Conservation (phyloP, 1,140 invertebrate genomes). For the Brachionus plicatilis region DNA sequence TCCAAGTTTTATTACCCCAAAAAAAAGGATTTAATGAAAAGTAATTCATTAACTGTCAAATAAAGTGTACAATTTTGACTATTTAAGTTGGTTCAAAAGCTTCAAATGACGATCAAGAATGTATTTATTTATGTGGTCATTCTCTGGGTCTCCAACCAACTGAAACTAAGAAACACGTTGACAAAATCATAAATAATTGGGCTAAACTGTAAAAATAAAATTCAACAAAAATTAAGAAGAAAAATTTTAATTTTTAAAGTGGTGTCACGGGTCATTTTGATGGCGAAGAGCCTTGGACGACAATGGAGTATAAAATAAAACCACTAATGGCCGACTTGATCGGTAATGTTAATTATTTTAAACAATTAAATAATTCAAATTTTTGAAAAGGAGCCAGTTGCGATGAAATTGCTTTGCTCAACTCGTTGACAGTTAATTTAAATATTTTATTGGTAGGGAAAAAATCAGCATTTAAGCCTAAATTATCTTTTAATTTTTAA, state of each 20-base stretch:
- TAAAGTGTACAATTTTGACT: not conserved
- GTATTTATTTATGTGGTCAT: slow-evolving; percentile 61
- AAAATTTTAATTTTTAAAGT: slow-evolving; percentile 51
- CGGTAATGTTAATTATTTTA: slow-evolving; percentile 53
- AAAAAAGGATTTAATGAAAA: not conserved
- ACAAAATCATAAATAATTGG: slow-evolving; percentile 58
- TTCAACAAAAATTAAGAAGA: slow-evolving; percentile 40
- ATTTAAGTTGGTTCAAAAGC: not conserved
- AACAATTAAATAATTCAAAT: slow-evolving; percentile 48
- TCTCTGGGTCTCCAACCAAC: slow-evolving; percentile 60
- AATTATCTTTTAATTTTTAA: slow-evolving; percentile 43
- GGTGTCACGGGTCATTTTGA: slow-evolving; percentile 57
- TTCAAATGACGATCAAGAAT: slow-evolving; percentile 46
- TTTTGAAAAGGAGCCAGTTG: slow-evolving; percentile 56
- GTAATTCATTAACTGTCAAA: not conserved
- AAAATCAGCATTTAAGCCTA: not conserved
- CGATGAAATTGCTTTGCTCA: slow-evolving; percentile 59
- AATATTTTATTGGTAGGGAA: slow-evolving; percentile 56
- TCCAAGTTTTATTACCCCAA: not conserved
- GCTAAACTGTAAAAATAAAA: slow-evolving; percentile 45
- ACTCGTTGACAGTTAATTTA: slow-evolving; percentile 61
- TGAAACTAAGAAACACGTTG: slow-evolving; percentile 49
- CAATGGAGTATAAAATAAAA: slow-evolving; percentile 57
- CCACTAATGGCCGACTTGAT: slow-evolving; percentile 52
- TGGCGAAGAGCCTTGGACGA: slow-evolving; percentile 57